Evolutionary conservation across 2,888 invertebrate genomes (phyloP), one percentile per base, ranked within the genome.

Genomic region (Agrypnus murinus): DNA sequence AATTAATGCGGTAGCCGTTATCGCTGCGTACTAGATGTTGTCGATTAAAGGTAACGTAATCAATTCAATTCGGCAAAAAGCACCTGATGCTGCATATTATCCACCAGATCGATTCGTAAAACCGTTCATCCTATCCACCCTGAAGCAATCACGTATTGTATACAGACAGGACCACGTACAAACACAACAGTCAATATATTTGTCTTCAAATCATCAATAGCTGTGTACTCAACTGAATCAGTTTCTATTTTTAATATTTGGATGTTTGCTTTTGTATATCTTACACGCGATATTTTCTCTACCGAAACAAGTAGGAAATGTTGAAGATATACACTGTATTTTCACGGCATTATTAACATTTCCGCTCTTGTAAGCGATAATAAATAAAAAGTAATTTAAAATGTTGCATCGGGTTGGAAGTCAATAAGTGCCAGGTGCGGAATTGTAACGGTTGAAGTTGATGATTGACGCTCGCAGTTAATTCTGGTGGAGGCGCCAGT

Each of bases 81-180:
- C 65, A 65, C 65, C 65, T 50, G 53, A 38, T 65, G 45, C 55
- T 43, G 38, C 53, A 48, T 19, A 65, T 65, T 60, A 69, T 64
- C 57, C 46, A 36, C 10, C 53, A 46, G 57, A 69, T 58, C 59
- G 59, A 31, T 67, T 46, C 50, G 53, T 43, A 43, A 55, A 62
- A 15, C 62, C 59, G 43, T 58, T 63, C 48, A 66, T 71, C 65
- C 66, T 14, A 38, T 66, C 59, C 34, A 63, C 48, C 65, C 65
- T 55, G 36, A n/a, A 65, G 60, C 45, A 70, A 70, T 70, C 65
- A 65, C 70, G 65, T 70, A 60, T 43, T 50, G 62, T 70, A 70
- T 59, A 70, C 65, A 70, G 10, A 32, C n/a, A 55, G 48, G 65
- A 45, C 62, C 31, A 63, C 57, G 60, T 53, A 59, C 45, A 65